Conservation (phyloP, 2,113 vertebrate genomes). For the Platysteira castanea region DNA sequence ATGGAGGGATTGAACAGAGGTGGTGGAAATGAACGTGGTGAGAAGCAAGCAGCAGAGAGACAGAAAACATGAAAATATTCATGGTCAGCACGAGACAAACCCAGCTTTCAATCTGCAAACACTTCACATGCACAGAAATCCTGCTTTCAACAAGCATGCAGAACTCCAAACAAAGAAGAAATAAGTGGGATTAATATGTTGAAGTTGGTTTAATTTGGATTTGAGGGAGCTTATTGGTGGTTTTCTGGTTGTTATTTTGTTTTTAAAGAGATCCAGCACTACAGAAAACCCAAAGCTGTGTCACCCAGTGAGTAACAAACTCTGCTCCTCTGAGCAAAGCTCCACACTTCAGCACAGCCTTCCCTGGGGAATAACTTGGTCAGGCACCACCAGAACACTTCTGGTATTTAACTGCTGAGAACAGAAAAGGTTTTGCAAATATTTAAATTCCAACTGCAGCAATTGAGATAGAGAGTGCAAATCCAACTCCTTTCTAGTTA, state of each 20-base stretch:
- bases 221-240: background rate
- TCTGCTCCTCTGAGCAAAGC: background rate
- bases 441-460: background rate
- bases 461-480: background rate
- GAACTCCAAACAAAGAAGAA: background rate
- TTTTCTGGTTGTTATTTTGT: background rate
- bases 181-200: background rate
- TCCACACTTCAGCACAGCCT: background rate
- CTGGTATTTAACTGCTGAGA: background rate
- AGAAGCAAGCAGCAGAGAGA: constrained; percentile 18
- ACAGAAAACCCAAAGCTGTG: background rate
- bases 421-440: background rate
- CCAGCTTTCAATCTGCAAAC: background rate
- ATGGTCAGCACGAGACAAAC: background rate
- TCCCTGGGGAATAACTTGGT: background rate
- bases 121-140: background rate
- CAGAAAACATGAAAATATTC: constrained; percentile 23
- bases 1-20: constrained; percentile 25
- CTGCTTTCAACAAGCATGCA: background rate
- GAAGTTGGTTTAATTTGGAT: background rate
- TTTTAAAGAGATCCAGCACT: background rate
- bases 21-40: constrained; percentile 21
- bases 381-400: background rate
- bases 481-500: background rate
- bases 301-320: background rate